phyloP scores from a whole-genome alignment of 2,113 vertebrate species.

The Cricetomys ansorgei region DNA sequence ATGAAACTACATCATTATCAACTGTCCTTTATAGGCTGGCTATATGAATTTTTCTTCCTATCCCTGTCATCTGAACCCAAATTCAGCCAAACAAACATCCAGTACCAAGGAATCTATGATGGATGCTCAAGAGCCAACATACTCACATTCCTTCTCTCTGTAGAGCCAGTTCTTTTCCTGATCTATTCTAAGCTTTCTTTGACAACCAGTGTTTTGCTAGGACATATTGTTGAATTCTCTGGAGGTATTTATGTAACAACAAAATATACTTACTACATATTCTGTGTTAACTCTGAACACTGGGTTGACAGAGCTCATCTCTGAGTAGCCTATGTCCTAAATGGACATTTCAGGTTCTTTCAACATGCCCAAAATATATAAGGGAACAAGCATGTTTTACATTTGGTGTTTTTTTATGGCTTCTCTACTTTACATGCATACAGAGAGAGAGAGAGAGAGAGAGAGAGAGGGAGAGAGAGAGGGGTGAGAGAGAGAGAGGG shows the following conservation, averaged over 20 bases:
- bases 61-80: background rate
- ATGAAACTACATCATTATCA: too few species aligned
- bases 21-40: background rate
- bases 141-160: rapidly evolving
- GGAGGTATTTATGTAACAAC: background rate
- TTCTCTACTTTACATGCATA: background rate
- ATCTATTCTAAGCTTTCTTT: background rate
- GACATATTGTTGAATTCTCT: background rate
- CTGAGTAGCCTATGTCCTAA: background rate
- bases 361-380: background rate
- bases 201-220: background rate
- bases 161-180: background rate
- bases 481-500: background rate
- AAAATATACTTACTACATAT: rapidly evolving
- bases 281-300: background rate
- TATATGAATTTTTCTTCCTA: background rate
- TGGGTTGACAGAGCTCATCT: background rate
- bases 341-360: background rate
- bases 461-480: background rate
- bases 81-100: background rate
- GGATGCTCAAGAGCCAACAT: background rate
- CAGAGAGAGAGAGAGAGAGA: too few species aligned
- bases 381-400: background rate
- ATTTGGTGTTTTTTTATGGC: background rate
- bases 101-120: rapidly evolving